phyloP scores from a whole-genome alignment of 2,888 invertebrate genomes.

The Sarcophaga caerulescens region DNA sequence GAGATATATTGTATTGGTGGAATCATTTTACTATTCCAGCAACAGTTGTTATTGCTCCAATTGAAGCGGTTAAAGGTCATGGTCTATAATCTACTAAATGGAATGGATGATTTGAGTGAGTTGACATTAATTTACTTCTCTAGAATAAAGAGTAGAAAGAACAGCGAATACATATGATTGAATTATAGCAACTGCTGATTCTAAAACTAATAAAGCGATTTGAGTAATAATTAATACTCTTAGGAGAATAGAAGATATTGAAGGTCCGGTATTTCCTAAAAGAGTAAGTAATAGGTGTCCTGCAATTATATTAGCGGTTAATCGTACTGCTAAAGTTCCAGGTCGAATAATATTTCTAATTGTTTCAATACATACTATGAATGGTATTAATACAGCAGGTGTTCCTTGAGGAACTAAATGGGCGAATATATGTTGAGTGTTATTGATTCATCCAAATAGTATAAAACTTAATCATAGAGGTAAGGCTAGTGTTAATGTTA shows the following conservation, averaged over 20 bases:
- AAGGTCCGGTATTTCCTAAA: conserved; percentile 80
- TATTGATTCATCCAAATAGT: conserved; percentile 85
- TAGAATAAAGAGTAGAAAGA: conserved; percentile 85
- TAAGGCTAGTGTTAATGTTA: conserved; percentile 84
- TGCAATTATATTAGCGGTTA: conserved; percentile 90
- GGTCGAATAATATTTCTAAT: conserved; percentile 88
- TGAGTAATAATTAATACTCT: conserved; percentile 78
- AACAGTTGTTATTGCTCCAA: conserved; percentile 83
- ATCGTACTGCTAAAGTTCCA: conserved; percentile 86
- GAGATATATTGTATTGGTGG: conserved; percentile 82
- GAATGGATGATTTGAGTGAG: conserved; percentile 84
- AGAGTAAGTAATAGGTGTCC: conserved; percentile 86
- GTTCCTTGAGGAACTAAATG: conserved; percentile 87
- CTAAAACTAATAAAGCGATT: conserved; percentile 81
- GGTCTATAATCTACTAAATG: conserved; percentile 86
- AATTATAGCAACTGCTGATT: conserved; percentile 83
- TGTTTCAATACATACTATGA: conserved; percentile 89
- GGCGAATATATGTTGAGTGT: conserved; percentile 85
- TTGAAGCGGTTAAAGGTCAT: conserved; percentile 85
- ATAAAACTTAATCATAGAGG: conserved; percentile 86
- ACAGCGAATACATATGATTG: conserved; percentile 85
- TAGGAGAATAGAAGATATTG: conserved; percentile 71
- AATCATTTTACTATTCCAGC: conserved; percentile 85
- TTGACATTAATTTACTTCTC: conserved; percentile 83
- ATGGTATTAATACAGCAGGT: conserved; percentile 85